Evolutionary conservation across 2,888 invertebrate genomes (phyloP), one percentile per base, ranked within the genome.

Genomic region (Tribolium freemani): DNA sequence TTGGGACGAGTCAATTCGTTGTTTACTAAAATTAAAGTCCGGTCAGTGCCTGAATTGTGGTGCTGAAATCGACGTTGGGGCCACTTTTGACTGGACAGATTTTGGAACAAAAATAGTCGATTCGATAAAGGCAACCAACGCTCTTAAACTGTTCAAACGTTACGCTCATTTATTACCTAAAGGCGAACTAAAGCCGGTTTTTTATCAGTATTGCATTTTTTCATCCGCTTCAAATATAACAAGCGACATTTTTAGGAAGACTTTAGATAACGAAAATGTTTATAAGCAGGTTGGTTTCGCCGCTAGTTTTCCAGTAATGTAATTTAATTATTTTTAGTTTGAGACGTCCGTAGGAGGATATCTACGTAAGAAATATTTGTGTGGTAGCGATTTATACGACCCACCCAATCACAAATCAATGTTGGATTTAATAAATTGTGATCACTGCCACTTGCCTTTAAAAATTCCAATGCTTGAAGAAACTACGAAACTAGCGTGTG

Each of bases 11-110:
- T 85, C 90, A 0, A 84, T 90, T 1, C 87, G 88, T 68, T 83
- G 89, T n/a, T 88, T 90, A 44, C 88, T 89, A 0, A 90, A 88
- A 9, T 84, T 91, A 63, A 89, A 89, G 75, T 87, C 87, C 0
- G 89, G 89, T 56, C 86, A 86, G 20, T 93, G 93, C 83, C 83
- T 92, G 48, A 90, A 90, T 83, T 93, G 93, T 79, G 89, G 88
- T 2, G 88, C 87, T 68, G 86, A 85, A 26, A 84, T 88, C 74
- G 85, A 88, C 54, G 86, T 87, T 0, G 87, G 88, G 0, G 87
- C 85, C 60, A 85, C 87, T 58, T 88, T 90, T 73, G 80, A 90
- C 26, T 93, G 93, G 93, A 90, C 88, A 50, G 88, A 88, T 48
- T 83, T 93, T 8, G 90, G 89, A 1, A 86, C 87, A 1, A 82